A percentile compares a stretch with the other conserved stretches of the same genome.
phyloP scores from a whole-genome alignment of 2,888 invertebrate species.

The Poecilobothrus nobilitatus region DNA sequence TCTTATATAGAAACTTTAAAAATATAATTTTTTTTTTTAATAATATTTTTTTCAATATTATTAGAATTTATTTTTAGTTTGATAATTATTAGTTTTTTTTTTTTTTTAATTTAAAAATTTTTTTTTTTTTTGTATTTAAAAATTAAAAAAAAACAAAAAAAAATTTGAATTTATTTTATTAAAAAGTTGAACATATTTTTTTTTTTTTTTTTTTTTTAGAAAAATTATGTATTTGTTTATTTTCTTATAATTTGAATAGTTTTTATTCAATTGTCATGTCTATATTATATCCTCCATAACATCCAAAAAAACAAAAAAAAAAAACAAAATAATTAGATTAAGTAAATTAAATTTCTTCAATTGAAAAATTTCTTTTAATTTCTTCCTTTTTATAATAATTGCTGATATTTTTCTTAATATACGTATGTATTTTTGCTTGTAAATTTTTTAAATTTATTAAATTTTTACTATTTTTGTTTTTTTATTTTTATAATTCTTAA shows the following conservation, averaged over 20 bases:
- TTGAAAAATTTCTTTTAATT: no score
- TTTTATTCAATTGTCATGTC: background rate
- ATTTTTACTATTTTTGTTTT: no score
- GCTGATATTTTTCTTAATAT: no score
- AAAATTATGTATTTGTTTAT: background rate
- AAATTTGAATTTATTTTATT: background rate
- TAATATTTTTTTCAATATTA: background rate
- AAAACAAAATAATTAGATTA: no score
- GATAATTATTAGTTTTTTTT: background rate
- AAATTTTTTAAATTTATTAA: no score
- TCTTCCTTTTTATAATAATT: no score
- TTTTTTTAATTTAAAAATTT: background rate
- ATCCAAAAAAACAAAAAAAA: background rate
- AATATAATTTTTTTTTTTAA: background rate
- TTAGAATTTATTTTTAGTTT: background rate
- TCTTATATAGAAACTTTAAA: no score
- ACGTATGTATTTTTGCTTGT: no score
- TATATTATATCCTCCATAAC: background rate
- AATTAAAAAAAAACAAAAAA: no score
- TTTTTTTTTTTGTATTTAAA: background rate
- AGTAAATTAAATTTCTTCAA: no score
- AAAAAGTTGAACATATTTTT: background rate
- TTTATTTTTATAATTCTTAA: no score
- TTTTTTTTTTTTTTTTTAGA: background rate
- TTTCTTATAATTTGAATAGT: background rate